Evolutionary conservation across 2,888 invertebrate genomes (phyloP).

Genomic region (Cryptus viduatorius): DNA sequence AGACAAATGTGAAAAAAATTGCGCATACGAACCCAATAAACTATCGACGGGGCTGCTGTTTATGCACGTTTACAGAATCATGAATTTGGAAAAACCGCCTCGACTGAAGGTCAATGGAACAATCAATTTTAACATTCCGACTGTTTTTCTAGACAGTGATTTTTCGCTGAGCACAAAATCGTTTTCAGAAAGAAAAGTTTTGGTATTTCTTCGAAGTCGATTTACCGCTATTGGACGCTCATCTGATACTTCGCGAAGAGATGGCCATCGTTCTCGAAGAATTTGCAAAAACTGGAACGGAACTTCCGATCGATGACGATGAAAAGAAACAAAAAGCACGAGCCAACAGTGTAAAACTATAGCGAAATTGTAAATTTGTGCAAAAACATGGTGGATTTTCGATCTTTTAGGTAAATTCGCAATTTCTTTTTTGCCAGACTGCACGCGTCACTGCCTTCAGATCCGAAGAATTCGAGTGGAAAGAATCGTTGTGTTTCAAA

Average conservation of each 20-base stretch:
- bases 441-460: slow-evolving; percentile 84
- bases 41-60: slow-evolving; percentile 85
- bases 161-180: background rate
- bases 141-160: background rate
- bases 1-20: slow-evolving; percentile 72
- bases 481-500: slow-evolving; percentile 86
- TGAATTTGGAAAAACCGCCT: slow-evolving; percentile 86
- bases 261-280: slow-evolving; percentile 60
- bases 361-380: too few species aligned
- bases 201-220: slow-evolving; percentile 85
- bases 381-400: too few species aligned
- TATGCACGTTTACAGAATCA: slow-evolving; percentile 85
- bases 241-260: slow-evolving; percentile 74
- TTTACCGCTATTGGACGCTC: slow-evolving; percentile 86
- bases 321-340: slow-evolving; percentile 37
- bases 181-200: slow-evolving; percentile 57
- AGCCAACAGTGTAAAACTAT: slow-evolving; percentile 23
- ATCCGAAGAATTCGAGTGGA: slow-evolving; percentile 86
- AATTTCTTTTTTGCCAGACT: background rate
- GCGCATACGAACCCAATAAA: slow-evolving; percentile 77
- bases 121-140: background rate
- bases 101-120: slow-evolving; percentile 84
- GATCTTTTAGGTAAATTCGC: too few species aligned
- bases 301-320: slow-evolving; percentile 26
- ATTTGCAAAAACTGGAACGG: slow-evolving; percentile 63